Percentiles rank a stretch among this genome's conserved stretches.
Conservation (phyloP, 2,113 vertebrate species). For the Macquaria ambigua region DNA sequence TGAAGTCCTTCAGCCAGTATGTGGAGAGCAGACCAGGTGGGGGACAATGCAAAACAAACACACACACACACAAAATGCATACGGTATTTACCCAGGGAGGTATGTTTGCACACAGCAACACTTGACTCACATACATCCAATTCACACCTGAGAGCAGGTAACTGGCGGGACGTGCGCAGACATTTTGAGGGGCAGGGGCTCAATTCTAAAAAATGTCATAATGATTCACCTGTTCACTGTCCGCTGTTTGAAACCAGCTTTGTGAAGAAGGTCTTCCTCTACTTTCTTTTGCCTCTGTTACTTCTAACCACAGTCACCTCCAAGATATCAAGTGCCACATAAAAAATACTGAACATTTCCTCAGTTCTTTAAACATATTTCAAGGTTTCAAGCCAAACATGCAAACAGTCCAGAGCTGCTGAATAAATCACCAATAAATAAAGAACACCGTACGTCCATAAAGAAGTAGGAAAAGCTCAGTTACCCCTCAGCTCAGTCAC, state of each 20-base stretch:
- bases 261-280: not conserved
- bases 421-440: not conserved
- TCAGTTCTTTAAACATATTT: not conserved
- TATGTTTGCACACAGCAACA: constrained; percentile 25
- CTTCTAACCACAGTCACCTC: not conserved
- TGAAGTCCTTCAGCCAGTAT: constrained; percentile 98
- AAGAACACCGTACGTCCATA: not conserved
- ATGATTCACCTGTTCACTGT: constrained; percentile 10
- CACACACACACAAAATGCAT: constrained; percentile 8
- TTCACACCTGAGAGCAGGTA: constrained; percentile 14
- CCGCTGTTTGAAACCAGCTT: not conserved
- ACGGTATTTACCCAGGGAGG: constrained; percentile 49
- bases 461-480: not conserved
- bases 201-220: not conserved
- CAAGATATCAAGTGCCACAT: not conserved
- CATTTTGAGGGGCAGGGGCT: not conserved
- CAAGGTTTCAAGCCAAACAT: not conserved
- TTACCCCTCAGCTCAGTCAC: not conserved
- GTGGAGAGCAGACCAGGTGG: constrained; percentile 97
- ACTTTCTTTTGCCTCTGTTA: not conserved
- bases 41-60: constrained; percentile 50
- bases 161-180: not conserved
- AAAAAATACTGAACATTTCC: not conserved
- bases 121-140: not conserved
- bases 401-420: not conserved